Evolutionary conservation across 2,113 vertebrate genomes (phyloP), one percentile per base, ranked within the genome.

Genomic region (Serilophus lunatus): DNA sequence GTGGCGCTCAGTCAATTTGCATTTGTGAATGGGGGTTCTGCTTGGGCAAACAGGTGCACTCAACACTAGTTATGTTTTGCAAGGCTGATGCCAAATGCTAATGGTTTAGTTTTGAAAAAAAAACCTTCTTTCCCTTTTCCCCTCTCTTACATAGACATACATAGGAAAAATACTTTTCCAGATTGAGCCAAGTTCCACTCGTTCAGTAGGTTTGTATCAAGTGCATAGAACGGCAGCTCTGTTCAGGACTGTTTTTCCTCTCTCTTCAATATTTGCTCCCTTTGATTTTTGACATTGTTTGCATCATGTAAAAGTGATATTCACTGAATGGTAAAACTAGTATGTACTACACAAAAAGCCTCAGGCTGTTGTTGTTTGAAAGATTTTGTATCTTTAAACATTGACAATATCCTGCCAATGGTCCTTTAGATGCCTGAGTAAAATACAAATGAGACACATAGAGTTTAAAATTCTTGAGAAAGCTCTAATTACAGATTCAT

Each of bases 401-500:
- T 53, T 92, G 92, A 95, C 89, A 92, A 71, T 77, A 72, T 49
- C 83, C 54, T 96, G 79, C 42, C 79, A 90, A 31, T 88, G 56
- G 83, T 95, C 75, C 88, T 91, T 90, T 92, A 93, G 79, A 44
- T 95, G 51, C 70, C 88, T 93, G 93, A 89, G 92, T 86, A 77
- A 97, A 97, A 97, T 93, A 61, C 33, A 94, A 92, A 85, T 82
- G 89, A 96, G 96, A 95, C 50, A 64, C 85, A 91, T 16, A 69
- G 22, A 69, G 47, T 94, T 96, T 93, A 96, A 96, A 94, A 93
- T 95, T 82, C 68, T 96, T 89, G 94, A 96, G 95, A 96, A 97
- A 97, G 24, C 44, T 42, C n/a, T 72, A 96, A 96, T 97, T 97
- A 97, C 82, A 88, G 87, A 96, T 96, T 95, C 92, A 90, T 29